Conservation (phyloP, 2,888 invertebrate species). For the Rhopalosiphum nymphaeae region DNA sequence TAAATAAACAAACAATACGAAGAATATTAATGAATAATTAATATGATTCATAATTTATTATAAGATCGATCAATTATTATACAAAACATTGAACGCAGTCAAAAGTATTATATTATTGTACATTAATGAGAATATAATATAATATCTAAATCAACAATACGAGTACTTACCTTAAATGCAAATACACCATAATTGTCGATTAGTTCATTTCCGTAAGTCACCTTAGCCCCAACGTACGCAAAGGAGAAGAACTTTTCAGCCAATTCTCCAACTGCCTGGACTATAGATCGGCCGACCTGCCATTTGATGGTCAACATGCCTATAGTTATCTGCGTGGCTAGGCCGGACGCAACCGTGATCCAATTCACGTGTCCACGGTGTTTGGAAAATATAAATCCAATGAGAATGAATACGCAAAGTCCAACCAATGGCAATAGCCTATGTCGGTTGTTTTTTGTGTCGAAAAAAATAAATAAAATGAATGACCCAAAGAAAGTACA, state of each 20-base stretch:
- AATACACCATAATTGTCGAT: constrained; percentile 77
- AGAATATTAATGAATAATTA: background rate
- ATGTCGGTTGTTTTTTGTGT: constrained; percentile 74
- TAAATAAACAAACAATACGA: background rate
- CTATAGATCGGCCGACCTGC: constrained; percentile 81
- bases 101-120: background rate
- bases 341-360: constrained; percentile 84
- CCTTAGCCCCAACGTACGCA: constrained; percentile 83
- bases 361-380: constrained; percentile 78
- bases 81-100: background rate
- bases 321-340: constrained; percentile 86
- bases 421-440: constrained; percentile 81
- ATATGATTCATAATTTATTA: background rate
- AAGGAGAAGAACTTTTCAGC: constrained; percentile 84
- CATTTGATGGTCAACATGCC: constrained; percentile 89
- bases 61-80: background rate
- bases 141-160: background rate
- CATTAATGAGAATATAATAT: background rate
- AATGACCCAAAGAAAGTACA: constrained; percentile 72
- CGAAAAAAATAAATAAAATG: constrained; percentile 76
- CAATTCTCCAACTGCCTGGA: constrained; percentile 79
- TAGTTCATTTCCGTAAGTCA: constrained; percentile 84
- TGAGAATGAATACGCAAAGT: constrained; percentile 75
- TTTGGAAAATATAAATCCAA: constrained; percentile 78
- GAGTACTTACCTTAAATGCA: constrained; percentile 81